A percentile compares a stretch with the other conserved stretches of the same genome.
These are phyloP conservation scores for Syncerus caffer DNA, from an alignment of 2,797 vertebrate species.

Conservation along the genomic window DNA sequence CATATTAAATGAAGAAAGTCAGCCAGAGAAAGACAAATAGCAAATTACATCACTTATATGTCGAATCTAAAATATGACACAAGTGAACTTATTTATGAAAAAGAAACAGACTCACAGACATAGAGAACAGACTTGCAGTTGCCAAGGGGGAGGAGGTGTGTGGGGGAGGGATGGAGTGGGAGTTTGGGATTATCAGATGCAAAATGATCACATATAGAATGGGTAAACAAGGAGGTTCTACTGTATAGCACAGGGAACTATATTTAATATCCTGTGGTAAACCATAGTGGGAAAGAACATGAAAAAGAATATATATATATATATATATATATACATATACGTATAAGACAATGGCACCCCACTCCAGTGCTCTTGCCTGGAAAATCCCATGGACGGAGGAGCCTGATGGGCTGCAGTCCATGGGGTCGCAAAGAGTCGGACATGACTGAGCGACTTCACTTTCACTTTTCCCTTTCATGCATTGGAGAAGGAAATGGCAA, in stretches of 20 bases:
- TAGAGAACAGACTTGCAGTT: background rate
- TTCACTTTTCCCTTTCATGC: no score
- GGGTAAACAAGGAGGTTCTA: background rate
- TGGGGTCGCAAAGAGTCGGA: no score
- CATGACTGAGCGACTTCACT: no score
- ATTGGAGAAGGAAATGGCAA: no score
- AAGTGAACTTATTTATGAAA: background rate
- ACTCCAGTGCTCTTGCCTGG: no score
- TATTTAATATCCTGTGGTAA: background rate
- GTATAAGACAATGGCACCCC: background rate
- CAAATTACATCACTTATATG: background rate
- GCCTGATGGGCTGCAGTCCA: no score
- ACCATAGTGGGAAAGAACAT: background rate
- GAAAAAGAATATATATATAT: background rate
- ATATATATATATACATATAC: background rate
- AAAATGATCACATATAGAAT: background rate
- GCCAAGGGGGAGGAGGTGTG: background rate
- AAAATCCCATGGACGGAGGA: no score
- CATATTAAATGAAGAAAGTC: background rate
- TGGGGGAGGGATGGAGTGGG: background rate
- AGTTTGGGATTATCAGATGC: background rate
- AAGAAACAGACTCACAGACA: background rate
- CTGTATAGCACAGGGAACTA: background rate
- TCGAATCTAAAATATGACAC: background rate
- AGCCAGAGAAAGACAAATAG: background rate